Evolutionary conservation across 2,797 vertebrate genomes (phyloP), one percentile per base, ranked within the genome.

Genomic region (Ctenopoma kingsleyae): DNA sequence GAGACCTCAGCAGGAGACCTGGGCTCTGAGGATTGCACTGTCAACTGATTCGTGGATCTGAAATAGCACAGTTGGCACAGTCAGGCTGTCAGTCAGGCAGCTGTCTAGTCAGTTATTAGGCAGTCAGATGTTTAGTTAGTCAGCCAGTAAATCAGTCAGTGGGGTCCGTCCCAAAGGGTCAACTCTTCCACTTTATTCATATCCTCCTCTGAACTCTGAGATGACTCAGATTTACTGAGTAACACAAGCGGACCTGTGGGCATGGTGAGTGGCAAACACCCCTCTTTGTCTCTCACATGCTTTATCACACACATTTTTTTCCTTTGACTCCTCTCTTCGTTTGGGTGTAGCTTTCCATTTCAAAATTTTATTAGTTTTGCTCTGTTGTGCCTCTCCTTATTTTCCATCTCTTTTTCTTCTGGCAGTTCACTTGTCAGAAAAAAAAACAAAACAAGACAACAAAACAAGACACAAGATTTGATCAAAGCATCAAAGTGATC

Each of bases 201-300:
- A 91, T 82, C 88, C 83, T 90, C 80, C 78, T 62, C 71, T 91
- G 87, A 93, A 92, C 90, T 89, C 85, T 74, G 74, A 81, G 69
- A 55, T 74, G 81, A 85, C 84, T 89, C 89, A 86, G 58, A 74
- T 64, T 64, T 55, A 30, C 72, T 58, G 52, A 68, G 74, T 44
- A 70, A 58, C 74, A 71, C 63, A 59, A 56, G 27, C 44, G 58
- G 82, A 90, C 84, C 74, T 70, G 81, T 77, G 83, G 71, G 68
- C 76, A 76, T 27, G 92, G 94, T 95, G 87, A 90, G 93, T 92
- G 61, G 55, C 64, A 74, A 74, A 82, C 56, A 56, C 58, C 67
- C 38, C 36, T 80, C 71, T 85, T 72, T 62, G 36, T 77, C 66
- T 77, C 63, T 80, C 53, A 61, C 64, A 50, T 64, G 52, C 73